Percentiles rank a stretch among this genome's conserved stretches.
Evolutionary conservation across 2,113 vertebrate genomes (phyloP).

Genomic region (Erinaceus europaeus): DNA sequence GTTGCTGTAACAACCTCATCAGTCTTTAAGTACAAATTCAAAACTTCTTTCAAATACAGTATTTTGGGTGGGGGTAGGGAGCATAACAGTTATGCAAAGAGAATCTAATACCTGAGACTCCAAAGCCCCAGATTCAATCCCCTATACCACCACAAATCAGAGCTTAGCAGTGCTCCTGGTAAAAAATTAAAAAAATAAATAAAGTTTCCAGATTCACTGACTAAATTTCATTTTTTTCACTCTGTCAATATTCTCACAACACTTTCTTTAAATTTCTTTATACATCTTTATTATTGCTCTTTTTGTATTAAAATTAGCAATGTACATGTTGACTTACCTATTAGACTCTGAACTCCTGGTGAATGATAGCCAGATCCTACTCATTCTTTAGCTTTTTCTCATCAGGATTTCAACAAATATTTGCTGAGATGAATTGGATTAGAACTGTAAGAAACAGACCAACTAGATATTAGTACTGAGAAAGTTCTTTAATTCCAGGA

Average conservation of each 20-base stretch:
- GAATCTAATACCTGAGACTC: no score
- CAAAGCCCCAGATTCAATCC: no score
- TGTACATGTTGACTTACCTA: slow-evolving; percentile 16
- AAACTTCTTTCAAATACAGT: background rate
- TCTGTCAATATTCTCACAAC: background rate
- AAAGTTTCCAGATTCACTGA: slow-evolving; percentile 43
- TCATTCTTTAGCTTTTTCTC: slow-evolving; percentile 50
- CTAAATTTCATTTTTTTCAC: slow-evolving; percentile 23
- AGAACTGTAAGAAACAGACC: slow-evolving; percentile 10
- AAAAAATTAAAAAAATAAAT: no score
- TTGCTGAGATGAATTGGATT: slow-evolving; percentile 43
- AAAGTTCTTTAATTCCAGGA: background rate
- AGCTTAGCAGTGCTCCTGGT: no score
- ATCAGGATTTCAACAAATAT: slow-evolving; percentile 50
- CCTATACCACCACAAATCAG: no score
- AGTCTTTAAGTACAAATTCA: background rate
- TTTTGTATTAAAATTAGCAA: slow-evolving; percentile 44
- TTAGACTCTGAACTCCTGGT: slow-evolving; percentile 34
- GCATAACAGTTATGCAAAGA: no score
- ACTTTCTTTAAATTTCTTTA: slow-evolving; percentile 28
- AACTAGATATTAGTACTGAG: slow-evolving; percentile 17
- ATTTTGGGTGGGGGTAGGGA: no score
- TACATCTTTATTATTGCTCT: slow-evolving; percentile 3
- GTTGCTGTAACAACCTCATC: background rate
- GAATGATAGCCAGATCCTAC: slow-evolving; percentile 16